These are phyloP conservation scores for Penaeus vannamei DNA, from an alignment of 1,140 invertebrate species.

Conservation along the genomic window DNA sequence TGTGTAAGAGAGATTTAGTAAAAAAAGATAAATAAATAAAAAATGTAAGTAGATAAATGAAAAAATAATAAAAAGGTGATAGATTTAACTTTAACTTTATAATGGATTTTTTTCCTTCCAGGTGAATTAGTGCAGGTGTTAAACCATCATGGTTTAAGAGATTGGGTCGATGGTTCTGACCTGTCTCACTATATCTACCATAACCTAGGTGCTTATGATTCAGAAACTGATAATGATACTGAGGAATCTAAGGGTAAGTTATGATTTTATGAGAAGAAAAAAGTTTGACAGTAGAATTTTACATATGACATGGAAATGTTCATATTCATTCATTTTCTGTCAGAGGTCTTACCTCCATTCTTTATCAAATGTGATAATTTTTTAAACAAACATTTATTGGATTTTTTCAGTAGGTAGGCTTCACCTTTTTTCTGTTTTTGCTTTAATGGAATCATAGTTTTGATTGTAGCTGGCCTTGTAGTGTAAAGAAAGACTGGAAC, in stretches of 20 bases:
- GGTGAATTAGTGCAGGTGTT: slow-evolving; percentile 48
- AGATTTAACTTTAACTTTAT: background rate
- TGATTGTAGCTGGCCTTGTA: no score
- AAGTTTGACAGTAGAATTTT: background rate
- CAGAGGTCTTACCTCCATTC: no score
- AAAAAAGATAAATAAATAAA: no score
- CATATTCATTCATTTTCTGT: no score
- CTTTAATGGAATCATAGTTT: no score
- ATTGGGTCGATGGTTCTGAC: slow-evolving; percentile 53
- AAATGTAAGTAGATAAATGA: no score
- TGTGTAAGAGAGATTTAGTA: background rate
- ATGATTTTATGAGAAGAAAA: background rate
- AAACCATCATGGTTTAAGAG: slow-evolving; percentile 39
- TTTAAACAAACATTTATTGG: no score
- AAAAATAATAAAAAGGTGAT: background rate
- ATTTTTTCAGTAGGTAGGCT: no score
- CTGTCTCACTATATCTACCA: slow-evolving; percentile 55
- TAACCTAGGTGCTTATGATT: slow-evolving; percentile 49
- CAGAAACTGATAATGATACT: slow-evolving; percentile 50
- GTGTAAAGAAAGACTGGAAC: no score
- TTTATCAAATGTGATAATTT: no score
- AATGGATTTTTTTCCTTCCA: background rate
- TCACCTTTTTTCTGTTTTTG: no score
- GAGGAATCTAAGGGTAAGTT: background rate
- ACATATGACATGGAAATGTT: background rate